These are phyloP conservation scores for Taenaris catops DNA, from an alignment of 2,888 invertebrate species.

Conservation along the genomic window DNA sequence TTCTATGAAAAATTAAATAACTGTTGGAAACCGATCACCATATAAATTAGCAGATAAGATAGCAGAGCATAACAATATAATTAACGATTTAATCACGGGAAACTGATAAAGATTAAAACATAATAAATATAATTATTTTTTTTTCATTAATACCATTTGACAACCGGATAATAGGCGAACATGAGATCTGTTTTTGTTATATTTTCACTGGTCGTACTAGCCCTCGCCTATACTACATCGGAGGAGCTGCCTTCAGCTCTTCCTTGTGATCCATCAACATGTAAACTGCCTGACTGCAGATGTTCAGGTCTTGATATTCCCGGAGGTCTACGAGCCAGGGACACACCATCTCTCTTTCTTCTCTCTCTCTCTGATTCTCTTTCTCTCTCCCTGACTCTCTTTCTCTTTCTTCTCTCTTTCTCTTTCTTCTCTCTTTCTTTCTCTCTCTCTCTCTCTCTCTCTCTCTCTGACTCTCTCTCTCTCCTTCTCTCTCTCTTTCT, in stretches of 20 bases:
- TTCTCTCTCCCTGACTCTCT: no score
- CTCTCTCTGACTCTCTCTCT: no score
- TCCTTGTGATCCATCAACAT: slow-evolving; percentile 39
- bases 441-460: no score
- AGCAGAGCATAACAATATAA: not conserved
- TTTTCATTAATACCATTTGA: slow-evolving; percentile 1
- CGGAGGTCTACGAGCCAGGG: slow-evolving; percentile 36
- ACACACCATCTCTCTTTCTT: no score
- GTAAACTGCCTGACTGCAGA: slow-evolving; percentile 61
- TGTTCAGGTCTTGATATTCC: slow-evolving; percentile 59
- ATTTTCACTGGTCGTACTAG: slow-evolving; percentile 3
- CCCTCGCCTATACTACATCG: slow-evolving; percentile 11
- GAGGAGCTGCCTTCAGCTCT: slow-evolving; percentile 28
- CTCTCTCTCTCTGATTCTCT: no score
- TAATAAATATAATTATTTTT: slow-evolving; percentile 5
- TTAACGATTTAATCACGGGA: slow-evolving; percentile 5
- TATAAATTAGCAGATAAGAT: slow-evolving; percentile 9
- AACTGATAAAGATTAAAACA: slow-evolving; percentile 1
- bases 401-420: no score
- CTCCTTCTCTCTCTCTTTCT: no score
- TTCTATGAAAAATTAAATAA: no score
- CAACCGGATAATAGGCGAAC: slow-evolving; percentile 4
- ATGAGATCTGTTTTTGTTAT: slow-evolving; percentile 17
- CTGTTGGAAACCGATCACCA: no score
- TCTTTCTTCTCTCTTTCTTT: no score